Evolutionary conservation across 1,140 invertebrate species (phyloP), one percentile per base, ranked within the genome.

Genomic region (Philotrypesis tridentata): DNA sequence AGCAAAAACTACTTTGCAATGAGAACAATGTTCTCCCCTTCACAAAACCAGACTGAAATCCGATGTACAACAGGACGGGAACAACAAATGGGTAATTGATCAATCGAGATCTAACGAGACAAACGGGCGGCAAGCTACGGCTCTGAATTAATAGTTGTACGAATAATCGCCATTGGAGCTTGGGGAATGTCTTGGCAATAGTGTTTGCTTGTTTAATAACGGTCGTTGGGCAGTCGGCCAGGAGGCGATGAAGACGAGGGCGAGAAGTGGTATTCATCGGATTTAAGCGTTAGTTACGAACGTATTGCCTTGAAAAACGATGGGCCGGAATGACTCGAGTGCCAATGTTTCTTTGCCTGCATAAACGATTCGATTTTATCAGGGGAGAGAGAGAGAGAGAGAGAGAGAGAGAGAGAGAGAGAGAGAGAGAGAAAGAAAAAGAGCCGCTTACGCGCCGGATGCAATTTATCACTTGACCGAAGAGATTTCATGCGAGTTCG

Each of bases 211-310:
- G 14, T 60, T 72, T 73, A 76, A 77, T 67, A 67, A 65, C 75
- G 75, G 17, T 25, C 63, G 61, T 77, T 60, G 63, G 75, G 75
- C 75, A 77, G n/a, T 21, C 33, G n/a, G 75, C 75, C 75, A 77
- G 29, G 29, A 21, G 14, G 21, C 61, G 8, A 65, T 4, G 61
- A 65, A 27, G 48, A 55, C 6, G 6, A 55, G 5, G 40, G 40
- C 40, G 65, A 27, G 29, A 31, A 68, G 65, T 2, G 31, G 9
- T 43, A 7, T 72, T 72, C 33, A 48, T 48, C 70, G 67, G 7
- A 14, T 31, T 65, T 3, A 8, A 55, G 48, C 40, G 40, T 43
- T 43, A 14, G 40, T 14, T 43, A 14, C 17, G 40, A 14, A 43
- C 1, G 12, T 43, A 43, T 43, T 14, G 48, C 5, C 6, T 6